Conservation (phyloP, 2,888 invertebrate species). For the Sylvicola fuscatus region DNA sequence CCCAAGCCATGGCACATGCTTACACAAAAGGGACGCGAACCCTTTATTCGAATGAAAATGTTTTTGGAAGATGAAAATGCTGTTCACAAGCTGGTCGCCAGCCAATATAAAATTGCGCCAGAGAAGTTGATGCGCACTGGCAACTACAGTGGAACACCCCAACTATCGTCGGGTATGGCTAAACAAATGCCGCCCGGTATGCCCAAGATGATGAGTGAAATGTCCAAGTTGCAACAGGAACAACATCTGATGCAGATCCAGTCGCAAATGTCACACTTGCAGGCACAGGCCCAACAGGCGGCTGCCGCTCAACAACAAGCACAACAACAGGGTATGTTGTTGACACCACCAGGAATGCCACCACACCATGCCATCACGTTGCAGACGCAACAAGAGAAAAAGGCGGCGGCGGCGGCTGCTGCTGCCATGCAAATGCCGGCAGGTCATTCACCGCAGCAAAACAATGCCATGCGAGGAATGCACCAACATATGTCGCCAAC, state of each 20-base stretch:
- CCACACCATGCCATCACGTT: constrained; percentile 51
- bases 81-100: constrained; percentile 85
- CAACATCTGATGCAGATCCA: constrained; percentile 27
- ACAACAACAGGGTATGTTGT: constrained; percentile 35
- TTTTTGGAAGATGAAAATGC: constrained; percentile 92
- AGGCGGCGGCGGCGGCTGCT: constrained; percentile 25
- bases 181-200: constrained; percentile 54
- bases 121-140: constrained; percentile 94
- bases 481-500: constrained; percentile 83
- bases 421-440: constrained; percentile 30
- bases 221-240: constrained; percentile 50
- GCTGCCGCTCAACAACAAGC: constrained; percentile 23
- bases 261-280: constrained; percentile 24
- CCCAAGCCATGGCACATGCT: constrained; percentile 99
- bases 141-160: constrained; percentile 71
- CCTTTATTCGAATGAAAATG: constrained; percentile 96
- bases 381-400: constrained; percentile 39
- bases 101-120: constrained; percentile 94
- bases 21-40: constrained; percentile 90
- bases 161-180: constrained; percentile 42
- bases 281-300: constrained; percentile 28
- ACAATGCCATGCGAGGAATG: constrained; percentile 46
- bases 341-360: constrained; percentile 57
- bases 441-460: constrained; percentile 32
- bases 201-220: constrained; percentile 56